These are phyloP conservation scores for Vipera ursinii DNA, from an alignment of 2,797 vertebrate genomes.

Conservation along the genomic window DNA sequence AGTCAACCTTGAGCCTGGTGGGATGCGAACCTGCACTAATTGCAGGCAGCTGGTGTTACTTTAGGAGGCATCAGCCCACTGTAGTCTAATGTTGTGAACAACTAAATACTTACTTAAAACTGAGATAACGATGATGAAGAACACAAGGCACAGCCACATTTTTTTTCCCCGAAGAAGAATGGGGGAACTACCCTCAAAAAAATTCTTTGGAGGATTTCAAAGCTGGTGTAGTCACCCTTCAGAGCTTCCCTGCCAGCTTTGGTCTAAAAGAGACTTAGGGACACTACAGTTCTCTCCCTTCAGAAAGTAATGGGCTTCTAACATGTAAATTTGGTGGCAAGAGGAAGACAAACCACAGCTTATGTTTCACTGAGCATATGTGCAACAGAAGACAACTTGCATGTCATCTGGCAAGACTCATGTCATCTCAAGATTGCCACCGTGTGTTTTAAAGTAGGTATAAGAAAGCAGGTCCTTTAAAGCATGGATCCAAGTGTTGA, in stretches of 20 bases:
- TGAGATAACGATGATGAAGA: too few relatives aligned
- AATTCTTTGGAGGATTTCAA: background rate
- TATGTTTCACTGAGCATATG: background rate
- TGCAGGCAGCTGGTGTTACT: too few relatives aligned
- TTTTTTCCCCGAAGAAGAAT: too few relatives aligned
- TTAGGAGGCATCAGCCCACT: too few relatives aligned
- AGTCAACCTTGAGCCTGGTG: too few relatives aligned
- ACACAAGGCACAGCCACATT: too few relatives aligned
- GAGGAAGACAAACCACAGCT: background rate
- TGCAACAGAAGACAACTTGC: rapidly evolving
- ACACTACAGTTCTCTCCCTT: background rate
- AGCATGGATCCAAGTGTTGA: background rate
- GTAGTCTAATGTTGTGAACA: too few relatives aligned
- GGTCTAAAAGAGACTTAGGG: background rate
- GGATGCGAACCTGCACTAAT: too few relatives aligned
- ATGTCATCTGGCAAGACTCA: background rate
- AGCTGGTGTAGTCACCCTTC: background rate
- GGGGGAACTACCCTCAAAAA: too few relatives aligned
- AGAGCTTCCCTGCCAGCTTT: background rate
- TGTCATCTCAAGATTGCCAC: background rate
- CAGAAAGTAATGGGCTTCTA: background rate
- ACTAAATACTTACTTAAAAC: too few relatives aligned
- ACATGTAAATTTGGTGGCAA: background rate
- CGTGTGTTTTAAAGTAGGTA: background rate
- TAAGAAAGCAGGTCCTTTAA: background rate